Evolutionary conservation across 1,140 invertebrate genomes (phyloP).

Genomic region (Drosophila kikkawai): DNA sequence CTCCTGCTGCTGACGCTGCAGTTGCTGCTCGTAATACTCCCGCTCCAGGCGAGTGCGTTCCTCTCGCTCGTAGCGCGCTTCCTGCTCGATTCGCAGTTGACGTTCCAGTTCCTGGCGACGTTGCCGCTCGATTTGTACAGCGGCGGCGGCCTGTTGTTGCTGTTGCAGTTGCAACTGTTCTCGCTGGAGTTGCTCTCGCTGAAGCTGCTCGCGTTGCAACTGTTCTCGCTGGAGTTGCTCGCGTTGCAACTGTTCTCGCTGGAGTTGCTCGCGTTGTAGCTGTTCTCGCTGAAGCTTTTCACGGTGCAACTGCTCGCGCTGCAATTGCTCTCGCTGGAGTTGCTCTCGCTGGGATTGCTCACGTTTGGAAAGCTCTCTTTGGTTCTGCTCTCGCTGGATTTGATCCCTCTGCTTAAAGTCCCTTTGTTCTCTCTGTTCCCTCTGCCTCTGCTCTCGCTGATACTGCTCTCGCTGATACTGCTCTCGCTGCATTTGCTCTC

Average conservation of each 20-base stretch:
- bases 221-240: conserved; percentile 28
- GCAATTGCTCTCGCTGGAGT: conserved; percentile 32
- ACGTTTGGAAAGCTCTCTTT: conserved; percentile 30
- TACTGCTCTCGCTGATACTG: conserved; percentile 47
- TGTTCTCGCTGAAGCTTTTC: conserved; percentile 33
- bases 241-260: conserved; percentile 25
- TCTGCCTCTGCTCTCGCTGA: conserved; percentile 34
- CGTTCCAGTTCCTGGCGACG: conserved; percentile 70
- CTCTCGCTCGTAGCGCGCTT: conserved; percentile 69
- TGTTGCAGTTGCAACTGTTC: conserved; percentile 45
- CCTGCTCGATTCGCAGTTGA: conserved; percentile 60
- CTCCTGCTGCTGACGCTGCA: conserved; percentile 61
- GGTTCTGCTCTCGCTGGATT: conserved; percentile 20
- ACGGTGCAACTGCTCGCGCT: conserved; percentile 28
- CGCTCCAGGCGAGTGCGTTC: conserved; percentile 65
- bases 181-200: conserved; percentile 42
- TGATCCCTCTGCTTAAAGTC: conserved; percentile 33
- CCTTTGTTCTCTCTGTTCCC: conserved; percentile 26
- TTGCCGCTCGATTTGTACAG: conserved; percentile 69
- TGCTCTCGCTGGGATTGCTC: conserved; percentile 43
- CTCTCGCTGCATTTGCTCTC: conserved; percentile 47
- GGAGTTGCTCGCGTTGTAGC: conserved; percentile 13
- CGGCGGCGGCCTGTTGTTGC: conserved; percentile 73
- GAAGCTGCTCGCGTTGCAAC: conserved; percentile 28
- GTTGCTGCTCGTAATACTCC: conserved; percentile 69